Evolutionary conservation across 2,113 vertebrate genomes (phyloP).

Genomic region (Lipotes vexillifer): DNA sequence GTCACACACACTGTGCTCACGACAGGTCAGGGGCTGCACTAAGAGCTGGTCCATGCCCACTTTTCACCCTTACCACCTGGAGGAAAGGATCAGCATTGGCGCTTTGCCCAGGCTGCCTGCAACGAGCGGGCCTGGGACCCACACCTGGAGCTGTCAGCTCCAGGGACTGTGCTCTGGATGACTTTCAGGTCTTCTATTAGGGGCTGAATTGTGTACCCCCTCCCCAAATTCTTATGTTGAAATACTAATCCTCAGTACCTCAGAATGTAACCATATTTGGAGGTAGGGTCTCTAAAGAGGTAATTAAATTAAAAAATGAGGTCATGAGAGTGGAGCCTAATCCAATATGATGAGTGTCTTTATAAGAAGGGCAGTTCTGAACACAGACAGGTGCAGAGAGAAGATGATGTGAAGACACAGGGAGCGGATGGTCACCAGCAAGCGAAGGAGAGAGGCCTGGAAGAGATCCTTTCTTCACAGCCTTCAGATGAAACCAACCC

Average conservation of each 20-base stretch:
- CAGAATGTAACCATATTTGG: background rate
- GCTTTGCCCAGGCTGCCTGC: background rate
- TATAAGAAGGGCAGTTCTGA: background rate
- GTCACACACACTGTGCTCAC: background rate
- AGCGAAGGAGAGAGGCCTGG: background rate
- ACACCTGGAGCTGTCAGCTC: no score
- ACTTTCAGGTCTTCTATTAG: background rate
- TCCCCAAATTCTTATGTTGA: background rate
- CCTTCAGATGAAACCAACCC: background rate
- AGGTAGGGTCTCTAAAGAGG: background rate
- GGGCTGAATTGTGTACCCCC: background rate
- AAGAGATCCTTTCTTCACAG: accelerated
- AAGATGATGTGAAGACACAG: background rate
- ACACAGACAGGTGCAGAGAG: background rate
- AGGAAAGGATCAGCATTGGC: background rate
- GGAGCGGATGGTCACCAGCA: background rate
- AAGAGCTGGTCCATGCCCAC: accelerated
- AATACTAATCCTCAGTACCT: background rate
- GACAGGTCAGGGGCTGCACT: accelerated
- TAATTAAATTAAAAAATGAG: background rate
- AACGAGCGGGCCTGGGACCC: accelerated
- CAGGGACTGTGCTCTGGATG: background rate
- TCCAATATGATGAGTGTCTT: background rate
- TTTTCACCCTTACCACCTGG: background rate
- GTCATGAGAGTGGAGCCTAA: background rate